Evolutionary conservation across 2,888 invertebrate genomes (phyloP).

Genomic region (Lottia scabra): DNA sequence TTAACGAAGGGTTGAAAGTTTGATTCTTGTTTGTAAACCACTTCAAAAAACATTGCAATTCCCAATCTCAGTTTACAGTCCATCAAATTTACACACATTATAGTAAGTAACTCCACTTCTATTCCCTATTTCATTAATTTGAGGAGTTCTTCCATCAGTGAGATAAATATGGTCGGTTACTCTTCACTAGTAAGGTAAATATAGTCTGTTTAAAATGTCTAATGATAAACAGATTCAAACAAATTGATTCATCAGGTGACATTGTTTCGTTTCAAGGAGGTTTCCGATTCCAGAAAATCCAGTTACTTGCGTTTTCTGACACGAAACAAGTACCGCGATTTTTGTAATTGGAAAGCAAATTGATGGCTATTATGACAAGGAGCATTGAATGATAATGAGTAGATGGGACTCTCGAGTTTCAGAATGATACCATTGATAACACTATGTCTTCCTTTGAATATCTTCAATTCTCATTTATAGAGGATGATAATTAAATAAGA

Average conservation of each 20-base stretch:
- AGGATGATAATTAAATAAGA: constrained; percentile 1
- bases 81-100: background rate
- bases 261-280: background rate
- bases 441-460: constrained; percentile 15
- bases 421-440: constrained; percentile 28
- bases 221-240: constrained; percentile 2
- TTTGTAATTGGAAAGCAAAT: background rate
- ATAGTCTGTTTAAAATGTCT: background rate
- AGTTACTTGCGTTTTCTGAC: background rate
- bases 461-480: constrained; percentile 5
- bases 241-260: constrained; percentile 1
- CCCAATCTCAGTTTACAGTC: background rate
- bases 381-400: constrained; percentile 15
- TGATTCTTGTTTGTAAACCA: constrained; percentile 3
- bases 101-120: background rate
- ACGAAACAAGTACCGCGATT: background rate
- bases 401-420: constrained; percentile 29
- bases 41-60: background rate
- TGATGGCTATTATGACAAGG: background rate
- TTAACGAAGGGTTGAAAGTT: background rate
- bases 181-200: background rate
- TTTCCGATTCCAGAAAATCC: background rate
- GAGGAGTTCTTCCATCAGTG: background rate
- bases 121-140: background rate
- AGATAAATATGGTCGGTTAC: background rate